Percentiles rank a stretch among this genome's conserved stretches.
Evolutionary conservation across 2,113 vertebrate genomes (phyloP).

Genomic region (Plectropomus leopardus): DNA sequence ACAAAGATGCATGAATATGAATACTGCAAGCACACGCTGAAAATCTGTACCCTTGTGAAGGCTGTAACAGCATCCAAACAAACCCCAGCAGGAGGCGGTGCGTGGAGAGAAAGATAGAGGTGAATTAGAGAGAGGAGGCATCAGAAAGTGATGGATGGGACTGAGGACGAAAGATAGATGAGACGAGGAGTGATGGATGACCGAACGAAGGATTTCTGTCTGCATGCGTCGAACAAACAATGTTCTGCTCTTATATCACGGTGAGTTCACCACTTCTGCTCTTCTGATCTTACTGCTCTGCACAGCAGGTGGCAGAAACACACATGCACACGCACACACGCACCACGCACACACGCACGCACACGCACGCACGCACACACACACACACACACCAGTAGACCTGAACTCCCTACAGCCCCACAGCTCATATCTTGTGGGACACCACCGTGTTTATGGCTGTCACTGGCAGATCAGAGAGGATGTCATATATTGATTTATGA

Average conservation of each 20-base stretch:
- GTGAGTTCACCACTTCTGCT: conserved; percentile 30
- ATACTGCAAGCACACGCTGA: background rate
- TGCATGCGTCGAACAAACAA: conserved; percentile 36
- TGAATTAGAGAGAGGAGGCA: conserved; percentile 12
- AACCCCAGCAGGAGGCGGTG: background rate
- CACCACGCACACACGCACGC: background rate
- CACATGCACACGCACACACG: conserved; percentile 4
- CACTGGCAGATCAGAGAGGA: conserved; percentile 47
- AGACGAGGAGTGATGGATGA: conserved; percentile 68
- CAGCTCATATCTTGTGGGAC: conserved; percentile 32
- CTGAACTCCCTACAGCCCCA: conserved; percentile 39
- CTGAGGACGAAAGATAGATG: conserved; percentile 51
- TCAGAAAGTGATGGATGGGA: conserved; percentile 63
- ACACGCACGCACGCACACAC: conserved; percentile 7
- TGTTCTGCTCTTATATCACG: conserved; percentile 24
- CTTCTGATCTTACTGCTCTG: conserved; percentile 21
- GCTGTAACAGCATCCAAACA: conserved; percentile 26
- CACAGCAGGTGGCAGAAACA: conserved; percentile 28
- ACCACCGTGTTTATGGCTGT: conserved; percentile 51
- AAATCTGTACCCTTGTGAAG: background rate
- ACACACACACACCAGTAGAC: conserved; percentile 18
- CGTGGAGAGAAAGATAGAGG: background rate
- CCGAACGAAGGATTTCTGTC: conserved; percentile 36
- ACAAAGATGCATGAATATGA: conserved; percentile 2
- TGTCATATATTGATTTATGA: conserved; percentile 72